A percentile compares a stretch with the other conserved stretches of the same genome.
phyloP scores from a whole-genome alignment of 2,797 vertebrate species.

The Pangasius macronema region DNA sequence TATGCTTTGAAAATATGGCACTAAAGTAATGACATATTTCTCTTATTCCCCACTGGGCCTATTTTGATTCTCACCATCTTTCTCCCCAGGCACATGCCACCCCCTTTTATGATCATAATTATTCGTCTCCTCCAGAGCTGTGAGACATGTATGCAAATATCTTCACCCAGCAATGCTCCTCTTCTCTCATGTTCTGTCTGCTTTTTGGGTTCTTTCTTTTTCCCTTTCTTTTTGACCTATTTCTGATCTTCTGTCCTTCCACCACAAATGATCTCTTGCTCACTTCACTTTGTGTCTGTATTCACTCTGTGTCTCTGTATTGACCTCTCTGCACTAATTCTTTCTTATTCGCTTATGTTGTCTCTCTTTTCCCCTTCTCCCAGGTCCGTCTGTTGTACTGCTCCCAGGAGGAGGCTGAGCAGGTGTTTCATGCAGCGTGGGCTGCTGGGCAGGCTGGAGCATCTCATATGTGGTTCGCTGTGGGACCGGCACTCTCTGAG shows the following conservation, averaged over 20 bases:
- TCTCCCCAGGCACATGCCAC: constrained; percentile 28
- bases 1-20: constrained; percentile 6
- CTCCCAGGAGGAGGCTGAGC: constrained; percentile 89
- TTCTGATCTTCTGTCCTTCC: constrained; percentile 47
- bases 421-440: constrained; percentile 85
- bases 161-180: neutral
- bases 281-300: constrained; percentile 20
- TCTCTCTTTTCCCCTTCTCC: constrained; percentile 61
- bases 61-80: constrained; percentile 32
- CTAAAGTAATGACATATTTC: constrained; percentile 7
- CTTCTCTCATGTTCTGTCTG: constrained; percentile 6
- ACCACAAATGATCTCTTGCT: constrained; percentile 24
- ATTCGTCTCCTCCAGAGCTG: constrained; percentile 38
- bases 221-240: constrained; percentile 34
- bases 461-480: constrained; percentile 93
- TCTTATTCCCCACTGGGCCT: constrained; percentile 16
- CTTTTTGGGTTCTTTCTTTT: constrained; percentile 3
- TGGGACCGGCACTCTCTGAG: constrained; percentile 86
- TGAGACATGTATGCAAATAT: constrained; percentile 44
- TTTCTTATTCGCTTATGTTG: constrained; percentile 65
- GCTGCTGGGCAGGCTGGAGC: constrained; percentile 87
- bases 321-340: constrained; percentile 61
- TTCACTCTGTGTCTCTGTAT: constrained; percentile 9
- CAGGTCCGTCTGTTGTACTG: constrained; percentile 93
- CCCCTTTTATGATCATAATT: constrained; percentile 37